phyloP scores from a whole-genome alignment of 2,888 invertebrate genomes.

The Pherbina coryleti region DNA sequence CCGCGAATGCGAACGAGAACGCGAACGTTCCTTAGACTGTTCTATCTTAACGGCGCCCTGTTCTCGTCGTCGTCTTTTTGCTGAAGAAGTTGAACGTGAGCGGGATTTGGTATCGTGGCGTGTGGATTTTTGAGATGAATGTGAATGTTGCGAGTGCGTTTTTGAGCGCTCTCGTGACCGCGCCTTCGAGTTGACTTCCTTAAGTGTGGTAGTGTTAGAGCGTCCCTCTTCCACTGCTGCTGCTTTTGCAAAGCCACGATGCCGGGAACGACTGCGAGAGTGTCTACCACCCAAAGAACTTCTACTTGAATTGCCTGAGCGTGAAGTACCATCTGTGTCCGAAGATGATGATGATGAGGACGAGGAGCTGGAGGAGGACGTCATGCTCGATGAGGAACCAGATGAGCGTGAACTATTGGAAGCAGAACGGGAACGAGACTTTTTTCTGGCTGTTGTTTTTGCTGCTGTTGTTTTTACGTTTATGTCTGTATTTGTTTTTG shows the following conservation, averaged over 20 bases:
- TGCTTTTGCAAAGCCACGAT: slow-evolving; percentile 20
- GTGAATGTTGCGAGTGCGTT: slow-evolving; percentile 48
- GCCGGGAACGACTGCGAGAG: slow-evolving; percentile 34
- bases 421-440: slow-evolving; percentile 43
- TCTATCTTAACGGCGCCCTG: slow-evolving; percentile 31
- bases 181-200: slow-evolving; percentile 36
- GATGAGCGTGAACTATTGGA: slow-evolving; percentile 45
- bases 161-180: slow-evolving; percentile 51
- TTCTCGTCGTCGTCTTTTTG: slow-evolving; percentile 53
- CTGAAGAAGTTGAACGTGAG: slow-evolving; percentile 51
- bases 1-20: slow-evolving; percentile 48
- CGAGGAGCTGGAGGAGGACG: slow-evolving; percentile 52
- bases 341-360: slow-evolving; percentile 57
- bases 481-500: slow-evolving; percentile 30
- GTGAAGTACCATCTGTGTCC: slow-evolving; percentile 30
- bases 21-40: slow-evolving; percentile 48
- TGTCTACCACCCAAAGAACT: slow-evolving; percentile 19
- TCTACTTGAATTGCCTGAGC: slow-evolving; percentile 45
- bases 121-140: slow-evolving; percentile 49
- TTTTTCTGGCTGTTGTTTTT: slow-evolving; percentile 19
- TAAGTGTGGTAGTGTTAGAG: slow-evolving; percentile 24
- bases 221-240: slow-evolving; percentile 21
- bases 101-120: slow-evolving; percentile 53
- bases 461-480: slow-evolving; percentile 4
- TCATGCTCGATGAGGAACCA: slow-evolving; percentile 45